Evolutionary conservation across 1,140 invertebrate species (phyloP).

Genomic region (Macrocentrus cingulum): DNA sequence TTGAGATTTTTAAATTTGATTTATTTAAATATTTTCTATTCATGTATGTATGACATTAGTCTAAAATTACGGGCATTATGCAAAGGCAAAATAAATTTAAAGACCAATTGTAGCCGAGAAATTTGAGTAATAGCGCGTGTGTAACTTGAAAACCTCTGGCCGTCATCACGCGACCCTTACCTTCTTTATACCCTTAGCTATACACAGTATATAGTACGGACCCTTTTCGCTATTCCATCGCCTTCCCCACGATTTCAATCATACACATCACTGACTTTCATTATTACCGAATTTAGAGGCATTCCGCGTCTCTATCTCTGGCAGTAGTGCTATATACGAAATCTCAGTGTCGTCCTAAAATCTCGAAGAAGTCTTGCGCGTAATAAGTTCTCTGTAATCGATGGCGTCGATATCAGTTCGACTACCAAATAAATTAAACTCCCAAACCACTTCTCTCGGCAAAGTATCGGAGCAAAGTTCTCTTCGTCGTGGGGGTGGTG

Average conservation of each 20-base stretch:
- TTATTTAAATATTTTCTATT: no score
- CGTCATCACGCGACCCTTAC: conserved; percentile 8
- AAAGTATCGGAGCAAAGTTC: no score
- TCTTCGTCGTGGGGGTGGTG: conserved; percentile 10
- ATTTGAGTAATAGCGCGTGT: conserved; percentile 7
- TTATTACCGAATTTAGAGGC: conserved; percentile 49
- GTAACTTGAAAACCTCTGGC: neutral
- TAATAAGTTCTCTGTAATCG: conserved; percentile 36
- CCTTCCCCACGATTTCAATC: conserved; percentile 47
- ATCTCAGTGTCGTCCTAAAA: no score
- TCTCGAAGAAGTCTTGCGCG: no score
- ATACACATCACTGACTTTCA: conserved; percentile 50
- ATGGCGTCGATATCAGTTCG: conserved; percentile 30
- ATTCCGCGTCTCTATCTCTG: conserved; percentile 27
- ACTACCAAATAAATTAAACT: conserved; percentile 43
- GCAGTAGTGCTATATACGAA: no score
- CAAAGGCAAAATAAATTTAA: no score
- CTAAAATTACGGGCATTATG: no score
- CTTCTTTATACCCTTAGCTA: no score
- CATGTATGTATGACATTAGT: no score
- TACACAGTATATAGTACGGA: conserved; percentile 3
- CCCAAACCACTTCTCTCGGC: conserved; percentile 28
- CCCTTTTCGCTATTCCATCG: conserved; percentile 21
- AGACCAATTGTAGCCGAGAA: neutral
- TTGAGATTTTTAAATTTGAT: no score